Evolutionary conservation across 2,888 invertebrate genomes (phyloP).

Genomic region (Fragum fragum): DNA sequence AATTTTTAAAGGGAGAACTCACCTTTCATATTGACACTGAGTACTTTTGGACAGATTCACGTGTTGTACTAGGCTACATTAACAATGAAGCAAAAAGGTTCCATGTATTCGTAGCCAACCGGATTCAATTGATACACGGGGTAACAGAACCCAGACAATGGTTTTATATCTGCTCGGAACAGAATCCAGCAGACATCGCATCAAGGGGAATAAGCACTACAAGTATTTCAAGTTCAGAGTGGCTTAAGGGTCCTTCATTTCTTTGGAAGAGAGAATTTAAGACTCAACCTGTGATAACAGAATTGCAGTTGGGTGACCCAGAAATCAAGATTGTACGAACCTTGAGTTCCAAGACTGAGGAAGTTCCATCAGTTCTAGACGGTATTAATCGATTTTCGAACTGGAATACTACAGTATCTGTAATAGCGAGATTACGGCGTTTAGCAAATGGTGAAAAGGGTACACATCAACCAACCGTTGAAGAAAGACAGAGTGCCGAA

Average conservation of each 20-base stretch:
- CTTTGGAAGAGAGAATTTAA: constrained; percentile 37
- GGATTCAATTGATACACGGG: constrained; percentile 65
- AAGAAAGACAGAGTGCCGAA: constrained; percentile 45
- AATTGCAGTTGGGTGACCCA: constrained; percentile 46
- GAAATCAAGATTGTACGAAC: constrained; percentile 39
- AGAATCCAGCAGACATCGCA: constrained; percentile 70
- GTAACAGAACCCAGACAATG: constrained; percentile 58
- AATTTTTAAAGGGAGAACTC: constrained; percentile 34
- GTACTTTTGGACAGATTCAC: constrained; percentile 68
- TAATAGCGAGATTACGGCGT: constrained; percentile 28
- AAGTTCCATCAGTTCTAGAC: background rate
- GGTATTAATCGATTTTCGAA: constrained; percentile 34
- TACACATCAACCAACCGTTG: constrained; percentile 22
- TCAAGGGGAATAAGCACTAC: constrained; percentile 53
- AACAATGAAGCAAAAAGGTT: constrained; percentile 65
- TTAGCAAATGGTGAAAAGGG: constrained; percentile 41
- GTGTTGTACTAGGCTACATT: constrained; percentile 70
- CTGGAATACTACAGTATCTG: constrained; percentile 35
- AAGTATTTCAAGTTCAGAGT: constrained; percentile 19
- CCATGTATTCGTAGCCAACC: constrained; percentile 70
- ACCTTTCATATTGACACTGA: constrained; percentile 28
- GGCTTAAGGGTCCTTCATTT: constrained; percentile 55
- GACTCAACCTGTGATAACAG: constrained; percentile 1
- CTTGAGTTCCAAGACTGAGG: constrained; percentile 22
- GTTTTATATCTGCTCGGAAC: constrained; percentile 59